Evolutionary conservation across 2,888 invertebrate genomes (phyloP), one percentile per base, ranked within the genome.

Genomic region (Tubiluchus corallicola): DNA sequence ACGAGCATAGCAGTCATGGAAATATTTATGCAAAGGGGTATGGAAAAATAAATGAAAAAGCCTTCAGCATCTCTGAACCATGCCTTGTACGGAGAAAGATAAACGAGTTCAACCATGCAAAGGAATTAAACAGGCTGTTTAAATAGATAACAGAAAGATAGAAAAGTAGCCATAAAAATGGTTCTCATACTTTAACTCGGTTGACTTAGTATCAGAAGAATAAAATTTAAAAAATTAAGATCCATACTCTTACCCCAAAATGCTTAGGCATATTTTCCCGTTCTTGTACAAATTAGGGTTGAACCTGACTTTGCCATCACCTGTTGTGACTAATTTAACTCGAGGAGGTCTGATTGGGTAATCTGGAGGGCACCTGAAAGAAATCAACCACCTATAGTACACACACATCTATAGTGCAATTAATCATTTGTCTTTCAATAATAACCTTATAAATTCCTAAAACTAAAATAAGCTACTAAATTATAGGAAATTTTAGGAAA

Each of bases 221-320:
- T 17, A n/a, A n/a, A n/a, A n/a, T n/a, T n/a, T n/a, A 37, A 21
- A 3, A 3, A 2, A 15, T 13, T 15, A 21, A n/a, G 29, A 9
- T 29, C n/a, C 29, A 29, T 13, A 37, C 40, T 56, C 62, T 58
- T 59, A 71, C 71, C 71, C 71, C 40, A 71, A 57, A 51, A 71
- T 70, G 50, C 70, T 70, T 21, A 72, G 61, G 53, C 71, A 71
- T 42, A 72, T 69, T 64, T 73, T 74, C 29, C 74, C 74, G 57
- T 68, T 71, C 53, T 67, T 68, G 58, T 74, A 75, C 4, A 75
- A 55, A 56, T 75, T 75, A 18, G 74, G 74, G 56, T 75, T 74
- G 59, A 74, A 75, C 39, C 74, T 60, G 19, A 74, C 73, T 46
- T 59, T 64, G 13, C 71, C 71, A 37, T 65, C 68, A 29, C 71